Base-by-base conservation (phyloP, 2,113 vertebrate genomes). In the Apeltes quadracus region DNA sequence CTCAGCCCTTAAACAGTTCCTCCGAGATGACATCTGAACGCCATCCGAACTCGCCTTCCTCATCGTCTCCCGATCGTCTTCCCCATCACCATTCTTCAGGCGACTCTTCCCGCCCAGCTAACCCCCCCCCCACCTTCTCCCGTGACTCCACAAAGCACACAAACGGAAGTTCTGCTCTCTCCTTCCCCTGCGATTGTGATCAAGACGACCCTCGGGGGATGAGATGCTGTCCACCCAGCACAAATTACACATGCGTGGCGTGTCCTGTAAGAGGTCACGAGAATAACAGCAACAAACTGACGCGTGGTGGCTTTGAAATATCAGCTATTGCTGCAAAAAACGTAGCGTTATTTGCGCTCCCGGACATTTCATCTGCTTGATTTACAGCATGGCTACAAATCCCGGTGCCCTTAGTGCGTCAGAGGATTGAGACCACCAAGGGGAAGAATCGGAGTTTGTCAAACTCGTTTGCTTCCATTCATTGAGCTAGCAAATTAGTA, bases 21-120 rank as follows among this genome's bases (percentile, higher is more conserved):
- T 90, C 84, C 91, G 77, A 91, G 76, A 76, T 87, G 86, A 91
- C 87, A 82, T 76, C 70, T 84, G 83, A 93, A 90, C 90, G 90
- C 90, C 76, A 86, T 77, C 78, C 86, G 83, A 79, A 68, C 84
- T 73, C 62, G 20, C 66, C 50, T 82, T 74, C 65, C 63, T 41
- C 54, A 25, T 61, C 20, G 43, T 53, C 36, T 46, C n/a, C n/a
- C n/a, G n/a, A n/a, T n/a, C n/a, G n/a, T n/a, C n/a, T n/a, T n/a
- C n/a, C n/a, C n/a, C 20, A 18, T 72, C 15, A n/a, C 75, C 64
- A 76, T 75, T 86, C 75, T 77, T 75, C 51, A 55, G 58, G 44
- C 7, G 22, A 78, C 59, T 75, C 75, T 65, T 67, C 59, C 29
- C 23, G 63, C 38, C 76, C 69, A 61, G 54, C 67, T 38, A 23